Percentiles rank a stretch among this genome's conserved stretches.
Conservation (phyloP, 2,113 vertebrate genomes). For the Rutilus rutilus region DNA sequence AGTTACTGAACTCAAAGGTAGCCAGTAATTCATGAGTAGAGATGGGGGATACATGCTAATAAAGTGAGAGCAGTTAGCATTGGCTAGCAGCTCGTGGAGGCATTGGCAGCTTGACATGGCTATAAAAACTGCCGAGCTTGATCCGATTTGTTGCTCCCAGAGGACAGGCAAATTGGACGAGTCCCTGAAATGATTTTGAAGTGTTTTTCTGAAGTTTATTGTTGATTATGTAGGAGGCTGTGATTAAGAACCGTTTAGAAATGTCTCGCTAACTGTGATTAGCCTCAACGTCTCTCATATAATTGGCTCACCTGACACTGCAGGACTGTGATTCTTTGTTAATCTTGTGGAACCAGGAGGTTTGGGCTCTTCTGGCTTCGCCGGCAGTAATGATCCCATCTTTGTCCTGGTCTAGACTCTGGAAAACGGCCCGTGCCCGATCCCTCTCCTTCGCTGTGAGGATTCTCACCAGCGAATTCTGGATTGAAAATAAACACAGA, state of each 20-base stretch:
- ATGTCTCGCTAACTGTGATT: background rate
- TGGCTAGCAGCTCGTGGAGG: background rate
- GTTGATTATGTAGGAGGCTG: conserved; percentile 34
- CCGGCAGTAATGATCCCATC: conserved; percentile 77
- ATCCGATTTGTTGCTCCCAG: conserved; percentile 22
- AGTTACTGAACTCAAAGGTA: conserved; percentile 21
- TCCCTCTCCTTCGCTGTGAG: conserved; percentile 89
- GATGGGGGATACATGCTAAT: conserved; percentile 24
- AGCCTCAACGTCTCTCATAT: background rate
- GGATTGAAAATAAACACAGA: background rate
- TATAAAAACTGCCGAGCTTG: conserved; percentile 7
- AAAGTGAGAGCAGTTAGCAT: conserved; percentile 15
- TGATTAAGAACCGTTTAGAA: background rate
- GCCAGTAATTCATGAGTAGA: background rate
- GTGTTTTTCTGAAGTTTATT: background rate
- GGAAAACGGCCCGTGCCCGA: conserved; percentile 79
- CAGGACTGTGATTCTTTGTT: conserved; percentile 85
- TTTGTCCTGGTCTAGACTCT: conserved; percentile 78
- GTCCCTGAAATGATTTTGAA: background rate
- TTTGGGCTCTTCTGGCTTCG: conserved; percentile 81
- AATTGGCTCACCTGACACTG: conserved; percentile 84
- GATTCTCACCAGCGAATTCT: conserved; percentile 90
- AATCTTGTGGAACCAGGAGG: conserved; percentile 88
- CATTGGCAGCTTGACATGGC: background rate
- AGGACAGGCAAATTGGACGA: background rate